Evolutionary conservation across 2,113 vertebrate species (phyloP).

Genomic region (Brachyhypopomus gauderio): DNA sequence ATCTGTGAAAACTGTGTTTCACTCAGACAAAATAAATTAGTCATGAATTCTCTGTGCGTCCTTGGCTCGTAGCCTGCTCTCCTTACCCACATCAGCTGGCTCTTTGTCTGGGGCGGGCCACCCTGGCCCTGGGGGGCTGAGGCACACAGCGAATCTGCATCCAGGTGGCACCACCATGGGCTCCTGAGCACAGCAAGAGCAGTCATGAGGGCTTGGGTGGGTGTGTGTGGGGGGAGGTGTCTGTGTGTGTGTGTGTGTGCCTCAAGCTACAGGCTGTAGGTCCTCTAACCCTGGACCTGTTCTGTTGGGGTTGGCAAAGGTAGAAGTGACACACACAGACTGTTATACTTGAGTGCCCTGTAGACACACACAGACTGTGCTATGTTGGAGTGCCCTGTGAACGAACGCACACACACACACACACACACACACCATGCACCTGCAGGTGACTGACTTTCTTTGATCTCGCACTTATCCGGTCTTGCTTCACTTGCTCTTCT

Average conservation of each 20-base stretch:
- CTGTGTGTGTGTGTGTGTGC: slow-evolving; percentile 20
- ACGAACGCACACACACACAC: slow-evolving; percentile 1
- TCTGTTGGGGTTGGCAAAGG: slow-evolving; percentile 2
- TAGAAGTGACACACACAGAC: not conserved
- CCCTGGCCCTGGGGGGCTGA: slow-evolving; percentile 29
- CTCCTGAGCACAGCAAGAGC: not conserved
- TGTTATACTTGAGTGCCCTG: not conserved
- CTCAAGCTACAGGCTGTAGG: not conserved
- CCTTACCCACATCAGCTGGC: not conserved
- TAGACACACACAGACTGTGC: not conserved
- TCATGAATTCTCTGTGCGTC: not conserved
- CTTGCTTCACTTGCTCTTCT: slow-evolving; percentile 14
- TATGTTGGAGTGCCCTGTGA: not conserved
- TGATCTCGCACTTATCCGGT: slow-evolving; percentile 53
- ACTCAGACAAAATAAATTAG: no score
- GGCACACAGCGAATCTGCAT: slow-evolving; percentile 25
- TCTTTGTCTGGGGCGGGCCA: slow-evolving; percentile 3
- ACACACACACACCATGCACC: slow-evolving; percentile 61
- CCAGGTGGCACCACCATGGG: slow-evolving; percentile 3
- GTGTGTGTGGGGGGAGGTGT: not conserved
- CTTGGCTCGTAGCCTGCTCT: not conserved
- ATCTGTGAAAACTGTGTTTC: no score
- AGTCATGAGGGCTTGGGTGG: not conserved
- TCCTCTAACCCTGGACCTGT: slow-evolving; percentile 16
- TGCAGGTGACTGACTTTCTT: slow-evolving; percentile 52